Evolutionary conservation across 1,140 invertebrate genomes (phyloP).

Genomic region (Phocides pigmalion): DNA sequence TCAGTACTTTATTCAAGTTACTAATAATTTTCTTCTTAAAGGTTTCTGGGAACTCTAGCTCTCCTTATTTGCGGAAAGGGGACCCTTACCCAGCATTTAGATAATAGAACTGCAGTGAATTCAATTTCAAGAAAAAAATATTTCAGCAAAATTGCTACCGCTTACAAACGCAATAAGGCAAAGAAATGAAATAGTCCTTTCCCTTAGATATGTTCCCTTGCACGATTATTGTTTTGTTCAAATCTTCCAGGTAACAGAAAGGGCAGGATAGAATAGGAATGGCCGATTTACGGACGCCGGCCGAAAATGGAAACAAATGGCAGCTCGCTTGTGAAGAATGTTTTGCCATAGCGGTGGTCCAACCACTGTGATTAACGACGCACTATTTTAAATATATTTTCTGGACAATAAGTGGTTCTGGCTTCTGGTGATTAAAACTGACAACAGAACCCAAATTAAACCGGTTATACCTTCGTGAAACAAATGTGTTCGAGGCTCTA

Average conservation of each 20-base stretch:
- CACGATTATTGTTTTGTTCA: constrained; percentile 17
- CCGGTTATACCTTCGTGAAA: too few relatives aligned
- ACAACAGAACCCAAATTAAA: too few relatives aligned
- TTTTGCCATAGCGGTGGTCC: constrained; percentile 24
- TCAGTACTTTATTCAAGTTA: too few relatives aligned
- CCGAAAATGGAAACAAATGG: constrained; percentile 38
- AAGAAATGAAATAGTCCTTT: constrained; percentile 4
- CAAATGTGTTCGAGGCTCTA: too few relatives aligned
- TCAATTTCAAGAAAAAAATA: too few relatives aligned
- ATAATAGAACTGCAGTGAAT: too few relatives aligned
- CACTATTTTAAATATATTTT: constrained; percentile 14
- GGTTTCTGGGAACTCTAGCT: too few relatives aligned
- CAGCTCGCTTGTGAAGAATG: constrained; percentile 31
- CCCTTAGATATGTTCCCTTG: background rate
- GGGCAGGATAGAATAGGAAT: constrained; percentile 26
- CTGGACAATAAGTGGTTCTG: background rate
- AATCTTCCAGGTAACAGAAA: constrained; percentile 16
- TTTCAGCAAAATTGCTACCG: background rate
- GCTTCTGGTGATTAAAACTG: too few relatives aligned
- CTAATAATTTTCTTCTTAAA: too few relatives aligned
- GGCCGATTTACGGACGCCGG: constrained; percentile 27
- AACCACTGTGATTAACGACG: constrained; percentile 15
- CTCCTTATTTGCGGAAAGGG: too few relatives aligned
- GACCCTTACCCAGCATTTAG: too few relatives aligned
- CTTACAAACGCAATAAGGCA: background rate